Percentiles rank a stretch among this genome's conserved stretches.
Conservation (phyloP, 2,888 invertebrate species). For the Nudaria mundana region DNA sequence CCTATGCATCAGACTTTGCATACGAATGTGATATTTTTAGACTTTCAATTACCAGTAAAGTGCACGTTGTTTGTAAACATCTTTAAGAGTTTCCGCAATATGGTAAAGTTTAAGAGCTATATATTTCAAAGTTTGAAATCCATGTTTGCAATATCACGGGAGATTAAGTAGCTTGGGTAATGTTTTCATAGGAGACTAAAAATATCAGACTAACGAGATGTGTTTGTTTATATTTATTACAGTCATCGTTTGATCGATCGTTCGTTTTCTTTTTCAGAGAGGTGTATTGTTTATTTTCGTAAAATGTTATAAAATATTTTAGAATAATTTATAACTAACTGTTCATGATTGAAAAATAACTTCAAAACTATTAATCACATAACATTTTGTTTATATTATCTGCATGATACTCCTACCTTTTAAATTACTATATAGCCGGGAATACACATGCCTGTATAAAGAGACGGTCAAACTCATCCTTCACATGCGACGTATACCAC, state of each 20-base stretch:
- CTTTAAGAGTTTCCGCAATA: conserved; percentile 1
- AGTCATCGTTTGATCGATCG: conserved; percentile 36
- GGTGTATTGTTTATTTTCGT: conserved; percentile 26
- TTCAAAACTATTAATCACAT: not conserved
- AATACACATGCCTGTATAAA: too few relatives aligned
- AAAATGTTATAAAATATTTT: conserved; percentile 13
- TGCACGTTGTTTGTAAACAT: not conserved
- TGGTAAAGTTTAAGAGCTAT: conserved; percentile 10
- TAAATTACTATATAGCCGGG: too few relatives aligned
- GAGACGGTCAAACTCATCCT: too few relatives aligned
- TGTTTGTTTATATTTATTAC: conserved; percentile 38
- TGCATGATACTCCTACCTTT: too few relatives aligned
- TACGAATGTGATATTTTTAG: too few relatives aligned
- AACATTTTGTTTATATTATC: too few relatives aligned
- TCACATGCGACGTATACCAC: too few relatives aligned
- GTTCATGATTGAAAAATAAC: not conserved
- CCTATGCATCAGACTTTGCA: too few relatives aligned
- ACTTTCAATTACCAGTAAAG: conserved; percentile 3
- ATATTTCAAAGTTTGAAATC: conserved; percentile 6
- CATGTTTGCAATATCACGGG: conserved; percentile 2
- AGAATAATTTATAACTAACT: too few relatives aligned
- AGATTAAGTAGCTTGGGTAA: conserved; percentile 9
- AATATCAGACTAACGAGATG: conserved; percentile 22
- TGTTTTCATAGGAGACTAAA: conserved; percentile 20
- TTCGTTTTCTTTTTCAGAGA: conserved; percentile 19